Evolutionary conservation across 2,797 vertebrate species (phyloP), one percentile per base, ranked within the genome.

Genomic region (Urosaurus nigricauda): DNA sequence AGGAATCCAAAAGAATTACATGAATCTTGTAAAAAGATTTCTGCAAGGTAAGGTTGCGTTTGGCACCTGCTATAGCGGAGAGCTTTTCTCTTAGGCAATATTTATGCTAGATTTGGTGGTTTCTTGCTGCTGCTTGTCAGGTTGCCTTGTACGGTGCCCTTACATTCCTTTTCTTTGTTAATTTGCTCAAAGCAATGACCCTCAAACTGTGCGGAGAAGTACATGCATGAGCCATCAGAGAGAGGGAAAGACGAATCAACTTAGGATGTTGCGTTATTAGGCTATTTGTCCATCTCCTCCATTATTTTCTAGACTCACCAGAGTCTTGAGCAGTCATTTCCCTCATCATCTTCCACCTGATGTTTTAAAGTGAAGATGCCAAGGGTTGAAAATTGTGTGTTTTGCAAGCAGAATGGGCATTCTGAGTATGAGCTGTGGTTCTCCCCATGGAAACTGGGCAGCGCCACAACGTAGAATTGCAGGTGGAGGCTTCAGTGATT

Each of bases 1-100:
- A 86, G 17, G 26, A 82, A 12, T 32, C 73, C 6, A 60, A 63
- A 81, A 86, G 53, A 56, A 86, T 82, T 75, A 65, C 58, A 56
- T n/a, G 43, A 35, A 68, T 65, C 70, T 75, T 68, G n/a, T 53
- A 32, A 74, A 77, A 77, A 68, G n/a, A n/a, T 65, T 85, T 74
- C 79, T 68, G 8, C 83, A 82, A 82, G 78, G 56, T n/a, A 77
- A 58, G 84, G 70, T 65, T 19, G 35, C 17, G 11, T 60, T 70
- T 75, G 12, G 24, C 8, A 1, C 77, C 43, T 12, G n/a, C 83
- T 51, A 4, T 74, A 17, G 60, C 70, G 32, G 43, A 74, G 35
- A 32, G 5, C 40, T 63, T 3, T 60, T 26, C 77, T 35, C 47
- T 29, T 47, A 53, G 70, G n/a, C 71, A 51, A 35, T 35, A 19